These are phyloP conservation scores for Strigamia transsilvanica DNA, from an alignment of 2,888 invertebrate species.

Conservation along the genomic window DNA sequence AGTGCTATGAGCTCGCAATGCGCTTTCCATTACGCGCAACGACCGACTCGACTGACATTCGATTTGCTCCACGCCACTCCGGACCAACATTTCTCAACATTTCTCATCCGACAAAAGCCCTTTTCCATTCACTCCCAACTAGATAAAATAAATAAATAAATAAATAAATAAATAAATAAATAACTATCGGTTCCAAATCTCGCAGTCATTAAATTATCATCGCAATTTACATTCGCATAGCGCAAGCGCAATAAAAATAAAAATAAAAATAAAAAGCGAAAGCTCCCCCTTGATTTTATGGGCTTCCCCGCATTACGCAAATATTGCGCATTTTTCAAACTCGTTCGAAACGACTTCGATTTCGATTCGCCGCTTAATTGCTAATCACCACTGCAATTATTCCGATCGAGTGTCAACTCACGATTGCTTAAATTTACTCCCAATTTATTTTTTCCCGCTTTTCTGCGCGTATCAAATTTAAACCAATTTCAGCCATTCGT, in stretches of 20 bases:
- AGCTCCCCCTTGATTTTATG: neutral
- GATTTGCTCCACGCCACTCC: conserved; percentile 45
- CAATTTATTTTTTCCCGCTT: neutral
- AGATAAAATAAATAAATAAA: conserved; percentile 13
- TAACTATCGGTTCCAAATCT: too few species aligned
- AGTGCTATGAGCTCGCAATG: neutral
- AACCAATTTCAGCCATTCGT: neutral
- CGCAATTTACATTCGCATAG: too few species aligned
- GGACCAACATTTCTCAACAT: conserved; percentile 26
- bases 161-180: neutral
- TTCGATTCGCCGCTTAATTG: neutral
- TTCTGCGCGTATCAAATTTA: neutral
- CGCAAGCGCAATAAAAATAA: conserved; percentile 1
- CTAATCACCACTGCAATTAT: neutral
- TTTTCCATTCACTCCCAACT: conserved; percentile 17
- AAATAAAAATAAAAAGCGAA: too few species aligned
- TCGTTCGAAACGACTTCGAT: neutral
- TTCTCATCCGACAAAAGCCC: conserved; percentile 34
- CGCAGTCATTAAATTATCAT: too few species aligned
- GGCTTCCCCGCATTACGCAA: conserved; percentile 26
- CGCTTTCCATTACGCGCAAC: conserved; percentile 40
- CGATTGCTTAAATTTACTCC: neutral
- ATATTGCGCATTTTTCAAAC: neutral
- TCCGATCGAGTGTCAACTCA: neutral
- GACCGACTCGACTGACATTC: conserved; percentile 45